These are phyloP conservation scores for Heliconius melpomene DNA, from an alignment of 1,140 invertebrate species.

Conservation along the genomic window DNA sequence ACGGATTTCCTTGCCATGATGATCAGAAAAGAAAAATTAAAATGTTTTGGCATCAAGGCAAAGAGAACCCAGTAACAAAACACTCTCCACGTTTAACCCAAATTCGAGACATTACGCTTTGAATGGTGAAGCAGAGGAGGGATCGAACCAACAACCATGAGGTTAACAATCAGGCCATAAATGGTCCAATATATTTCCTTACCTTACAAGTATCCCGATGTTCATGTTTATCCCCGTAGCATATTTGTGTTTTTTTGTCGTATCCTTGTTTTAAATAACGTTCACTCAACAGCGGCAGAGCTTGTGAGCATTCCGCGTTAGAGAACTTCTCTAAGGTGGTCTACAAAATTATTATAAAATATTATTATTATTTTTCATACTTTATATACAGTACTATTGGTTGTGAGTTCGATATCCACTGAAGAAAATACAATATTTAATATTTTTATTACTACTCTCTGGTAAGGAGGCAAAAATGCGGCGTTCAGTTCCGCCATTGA, in stretches of 20 bases:
- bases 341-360: slow-evolving; percentile 5
- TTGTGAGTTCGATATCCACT: no score
- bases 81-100: no score
- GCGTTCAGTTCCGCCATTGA: no score
- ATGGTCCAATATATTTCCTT: neutral
- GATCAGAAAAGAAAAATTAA: no score
- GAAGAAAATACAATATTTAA: no score
- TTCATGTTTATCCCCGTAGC: slow-evolving; percentile 15
- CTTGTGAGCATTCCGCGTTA: neutral
- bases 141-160: neutral
- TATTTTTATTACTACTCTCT: no score
- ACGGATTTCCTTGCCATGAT: no score
- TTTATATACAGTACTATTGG: no score
- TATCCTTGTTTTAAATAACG: neutral
- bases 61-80: no score
- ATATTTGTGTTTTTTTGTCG: slow-evolving; percentile 15
- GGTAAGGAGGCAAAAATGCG: no score
- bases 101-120: neutral
- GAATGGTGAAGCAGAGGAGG: neutral
- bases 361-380: neutral
- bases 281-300: neutral
- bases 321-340: slow-evolving; percentile 1
- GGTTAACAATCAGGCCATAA: neutral
- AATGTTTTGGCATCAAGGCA: no score
- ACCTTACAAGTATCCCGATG: slow-evolving; percentile 19